phyloP scores from a whole-genome alignment of 2,888 invertebrate species.

The Pammene fasciana region DNA sequence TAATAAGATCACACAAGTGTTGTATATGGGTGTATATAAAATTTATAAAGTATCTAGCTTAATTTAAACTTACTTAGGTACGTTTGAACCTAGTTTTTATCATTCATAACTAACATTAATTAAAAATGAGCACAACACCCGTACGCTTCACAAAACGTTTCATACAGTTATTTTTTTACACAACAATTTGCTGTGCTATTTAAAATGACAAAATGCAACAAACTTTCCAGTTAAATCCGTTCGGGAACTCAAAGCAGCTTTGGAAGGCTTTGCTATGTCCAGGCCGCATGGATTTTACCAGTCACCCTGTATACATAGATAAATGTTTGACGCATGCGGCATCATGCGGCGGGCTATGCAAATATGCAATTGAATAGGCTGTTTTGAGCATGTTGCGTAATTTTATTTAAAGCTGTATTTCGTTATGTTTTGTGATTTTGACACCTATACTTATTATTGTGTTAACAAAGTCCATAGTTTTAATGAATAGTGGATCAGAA shows the following conservation, averaged over 20 bases:
- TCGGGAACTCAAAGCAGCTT: conserved; percentile 75
- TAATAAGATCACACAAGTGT: too few relatives aligned
- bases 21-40: too few relatives aligned
- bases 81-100: too few relatives aligned
- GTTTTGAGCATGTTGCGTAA: conserved; percentile 1
- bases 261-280: conserved; percentile 70
- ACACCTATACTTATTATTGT: neutral
- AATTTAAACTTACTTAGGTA: too few relatives aligned
- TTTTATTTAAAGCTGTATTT: neutral
- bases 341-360: conserved; percentile 47
- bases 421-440: neutral
- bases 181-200: conserved; percentile 48
- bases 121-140: neutral
- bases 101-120: too few relatives aligned
- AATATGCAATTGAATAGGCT: conserved; percentile 25
- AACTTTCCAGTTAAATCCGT: conserved; percentile 72
- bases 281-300: conserved; percentile 66
- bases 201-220: conserved; percentile 60
- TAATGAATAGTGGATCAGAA: too few relatives aligned
- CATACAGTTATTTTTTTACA: conserved; percentile 1
- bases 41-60: too few relatives aligned
- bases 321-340: conserved; percentile 65
- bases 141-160: neutral
- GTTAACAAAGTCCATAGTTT: too few relatives aligned
- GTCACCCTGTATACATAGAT: conserved; percentile 64